Evolutionary conservation across 2,797 vertebrate genomes (phyloP), one percentile per base, ranked within the genome.

Genomic region (Rhodeus uyekii): DNA sequence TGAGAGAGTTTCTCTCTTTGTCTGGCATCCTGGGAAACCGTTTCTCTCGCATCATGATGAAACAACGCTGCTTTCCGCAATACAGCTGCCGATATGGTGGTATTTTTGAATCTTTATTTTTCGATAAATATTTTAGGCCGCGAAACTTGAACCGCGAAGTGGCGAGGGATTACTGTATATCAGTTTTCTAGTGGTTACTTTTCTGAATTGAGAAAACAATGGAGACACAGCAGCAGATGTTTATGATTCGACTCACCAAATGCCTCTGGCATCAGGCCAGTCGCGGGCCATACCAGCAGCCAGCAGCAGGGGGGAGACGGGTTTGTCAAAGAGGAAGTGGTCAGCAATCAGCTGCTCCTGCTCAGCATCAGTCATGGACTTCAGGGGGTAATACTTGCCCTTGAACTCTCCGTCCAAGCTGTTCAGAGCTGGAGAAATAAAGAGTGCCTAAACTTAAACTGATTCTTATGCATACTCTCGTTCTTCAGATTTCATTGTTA

Each of bases 321-420:
- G 96, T 83, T 96, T 96, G 94, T 96, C 95, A 14, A 96, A 96
- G 78, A 96, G 92, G 93, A 96, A 96, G 83, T 96, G 96, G 86
- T 96, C 96, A 0, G 93, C 90, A 0, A 96, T 96, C 48, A 96
- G 94, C 90, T 95, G 95, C 85, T 96, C 94, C 90, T 96, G 96
- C 34, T 96, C 96, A 3, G 93, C 60, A 3, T 96, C 96, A 0
- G 90, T 93, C 96, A 96, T 96, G 90, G 87, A 86, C 89, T 95
- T 95, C 90, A 96, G 92, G 0, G 95, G 95, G 87, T 96, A 96
- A 87, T 96, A 96, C 19, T 93, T 94, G 34, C 96, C 96, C 90
- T 96, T 96, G 91, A 96, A 95, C 88, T 96, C 96, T 0, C 95
- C 96, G 0, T 91, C 88, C 92, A 96, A 85, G 91, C 93, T 96